phyloP scores from a whole-genome alignment of 2,113 vertebrate genomes.

The Ictalurus punctatus region DNA sequence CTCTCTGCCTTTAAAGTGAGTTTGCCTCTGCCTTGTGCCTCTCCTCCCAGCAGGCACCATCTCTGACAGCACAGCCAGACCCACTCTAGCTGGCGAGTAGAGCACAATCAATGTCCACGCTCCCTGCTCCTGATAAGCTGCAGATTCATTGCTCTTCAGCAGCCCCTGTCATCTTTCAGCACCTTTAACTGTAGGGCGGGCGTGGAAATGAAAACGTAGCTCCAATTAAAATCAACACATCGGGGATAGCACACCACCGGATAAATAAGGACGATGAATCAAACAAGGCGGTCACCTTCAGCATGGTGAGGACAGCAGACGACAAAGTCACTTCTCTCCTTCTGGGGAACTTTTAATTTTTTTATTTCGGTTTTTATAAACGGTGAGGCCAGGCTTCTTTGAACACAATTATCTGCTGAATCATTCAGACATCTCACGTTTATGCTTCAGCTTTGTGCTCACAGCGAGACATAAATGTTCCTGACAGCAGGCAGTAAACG shows the following conservation, averaged over 20 bases:
- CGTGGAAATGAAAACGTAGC: slow-evolving; percentile 47
- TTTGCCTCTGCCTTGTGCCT: slow-evolving; percentile 1
- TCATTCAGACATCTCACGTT: slow-evolving; percentile 19
- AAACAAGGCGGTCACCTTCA: slow-evolving; percentile 49
- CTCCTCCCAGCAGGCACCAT: slow-evolving; percentile 42
- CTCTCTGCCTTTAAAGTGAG: not conserved
- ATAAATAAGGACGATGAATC: slow-evolving; percentile 39
- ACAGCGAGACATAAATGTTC: slow-evolving; percentile 27
- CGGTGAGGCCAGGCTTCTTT: not conserved
- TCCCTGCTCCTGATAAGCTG: slow-evolving; percentile 37
- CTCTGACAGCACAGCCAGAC: slow-evolving; percentile 26
- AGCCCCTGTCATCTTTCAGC: slow-evolving; percentile 50
- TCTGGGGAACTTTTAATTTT: not conserved
- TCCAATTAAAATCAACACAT: slow-evolving; percentile 55
- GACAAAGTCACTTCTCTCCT: slow-evolving; percentile 45
- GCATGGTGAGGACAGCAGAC: not conserved
- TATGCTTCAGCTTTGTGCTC: slow-evolving; percentile 8
- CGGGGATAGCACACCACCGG: slow-evolving; percentile 16
- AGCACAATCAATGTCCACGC: slow-evolving; percentile 46
- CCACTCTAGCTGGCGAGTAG: slow-evolving; percentile 7
- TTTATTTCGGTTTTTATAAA: slow-evolving; percentile 4
- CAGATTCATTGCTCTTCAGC: slow-evolving; percentile 46
- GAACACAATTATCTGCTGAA: slow-evolving; percentile 37
- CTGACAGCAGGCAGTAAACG: slow-evolving; percentile 30
- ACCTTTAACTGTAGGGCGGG: slow-evolving; percentile 43